Evolutionary conservation across 2,113 vertebrate species (phyloP).

Genomic region (Gambusia affinis): DNA sequence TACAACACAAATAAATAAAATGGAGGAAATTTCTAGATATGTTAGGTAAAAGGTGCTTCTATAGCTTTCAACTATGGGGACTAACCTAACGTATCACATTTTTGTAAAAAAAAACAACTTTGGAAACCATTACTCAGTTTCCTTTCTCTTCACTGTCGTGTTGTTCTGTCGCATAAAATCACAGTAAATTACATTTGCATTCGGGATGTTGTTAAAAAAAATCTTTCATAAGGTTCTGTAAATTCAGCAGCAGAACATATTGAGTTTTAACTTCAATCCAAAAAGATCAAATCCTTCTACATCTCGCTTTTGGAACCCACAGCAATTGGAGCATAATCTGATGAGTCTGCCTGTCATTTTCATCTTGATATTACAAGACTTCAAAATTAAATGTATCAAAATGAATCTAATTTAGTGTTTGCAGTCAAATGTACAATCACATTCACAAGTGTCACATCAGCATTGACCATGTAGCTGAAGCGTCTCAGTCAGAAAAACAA

Average conservation of each 20-base stretch:
- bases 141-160: too few relatives aligned
- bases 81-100: too few relatives aligned
- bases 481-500: slow-evolving; percentile 30
- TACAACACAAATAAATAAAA: neutral
- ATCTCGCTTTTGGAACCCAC: neutral
- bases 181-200: neutral
- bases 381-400: slow-evolving; percentile 12
- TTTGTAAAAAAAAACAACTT: too few relatives aligned
- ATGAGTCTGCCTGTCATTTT: neutral
- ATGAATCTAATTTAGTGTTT: slow-evolving; percentile 11
- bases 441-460: neutral
- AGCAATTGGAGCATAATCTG: neutral
- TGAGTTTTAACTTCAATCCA: neutral
- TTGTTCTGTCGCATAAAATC: neutral
- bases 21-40: too few relatives aligned
- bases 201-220: neutral
- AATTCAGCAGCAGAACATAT: neutral
- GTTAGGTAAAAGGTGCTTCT: too few relatives aligned
- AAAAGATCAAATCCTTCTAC: neutral
- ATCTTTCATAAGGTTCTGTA: neutral
- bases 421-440: neutral
- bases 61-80: too few relatives aligned
- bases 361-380: slow-evolving; percentile 18
- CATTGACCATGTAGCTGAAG: slow-evolving; percentile 9
- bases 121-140: too few relatives aligned